Evolutionary conservation across 2,113 vertebrate species (phyloP), one percentile per base, ranked within the genome.

Genomic region (Ailuropoda melanoleuca): DNA sequence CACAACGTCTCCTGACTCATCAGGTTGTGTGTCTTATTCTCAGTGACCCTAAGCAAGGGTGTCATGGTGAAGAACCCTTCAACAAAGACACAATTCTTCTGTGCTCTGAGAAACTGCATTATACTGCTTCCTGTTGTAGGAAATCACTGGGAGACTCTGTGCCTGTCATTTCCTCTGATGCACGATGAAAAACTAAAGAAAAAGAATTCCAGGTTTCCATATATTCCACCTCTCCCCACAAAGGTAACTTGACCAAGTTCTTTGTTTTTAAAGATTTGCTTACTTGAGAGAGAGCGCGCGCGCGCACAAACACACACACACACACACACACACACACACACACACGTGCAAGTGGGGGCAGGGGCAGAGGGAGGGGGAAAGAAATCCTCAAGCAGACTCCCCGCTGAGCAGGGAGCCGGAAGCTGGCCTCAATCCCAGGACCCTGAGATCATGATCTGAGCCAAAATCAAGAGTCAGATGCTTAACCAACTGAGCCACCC

Each of bases 101-200:
- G 29, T 37, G 29, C 55, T 83, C 46, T 4, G 62, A 43, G 75
- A 34, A 34, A 39, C 21, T 0, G 3, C 39, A 34, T 1, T 1
- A 0, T 2, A 2, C 60, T 21, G 3, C 37, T 21, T 23, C 34
- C 62, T 19, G 0, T 0, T 5, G 8, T 4, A 9, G 53, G n/a
- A 72, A 68, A 26, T 48, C 12, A 0, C 8, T 6, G n/a, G 0
- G 58, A 26, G 43, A 19, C 39, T 56, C 10, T 6, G 26, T 19
- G 48, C 18, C n/a, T 0, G 3, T 24, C 29, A 1, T n/a, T 62
- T 60, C 48, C 62, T 91, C 43, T 19, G 12, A 64, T 13, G 24
- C 15, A 3, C 1, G 12, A 5, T 2, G 26, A 37, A 23, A 83
- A 70, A 82, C 37, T 1, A 15, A 46, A 53, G 21, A 3, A 74